Conservation (phyloP, 1,140 invertebrate genomes). For the Arion vulgaris region DNA sequence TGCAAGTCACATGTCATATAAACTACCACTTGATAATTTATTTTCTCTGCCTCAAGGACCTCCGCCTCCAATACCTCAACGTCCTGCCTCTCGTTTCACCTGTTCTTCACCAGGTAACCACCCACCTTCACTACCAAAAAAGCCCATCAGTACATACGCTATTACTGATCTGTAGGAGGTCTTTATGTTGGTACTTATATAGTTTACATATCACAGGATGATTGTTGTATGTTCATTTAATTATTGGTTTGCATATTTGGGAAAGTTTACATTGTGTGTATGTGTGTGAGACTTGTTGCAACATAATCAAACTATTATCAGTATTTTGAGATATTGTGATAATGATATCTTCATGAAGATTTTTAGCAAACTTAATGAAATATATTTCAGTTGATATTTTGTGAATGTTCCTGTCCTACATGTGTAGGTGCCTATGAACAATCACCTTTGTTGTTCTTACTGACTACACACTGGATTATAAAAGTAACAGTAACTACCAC, state of each 20-base stretch:
- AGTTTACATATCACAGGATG: neutral
- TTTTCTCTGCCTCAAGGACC: neutral
- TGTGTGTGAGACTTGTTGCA: neutral
- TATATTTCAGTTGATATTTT: no score
- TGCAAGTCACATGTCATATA: no score
- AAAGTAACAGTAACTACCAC: no score
- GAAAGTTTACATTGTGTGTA: neutral
- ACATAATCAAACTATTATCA: no score
- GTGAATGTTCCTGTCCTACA: no score
- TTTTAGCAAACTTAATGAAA: no score
- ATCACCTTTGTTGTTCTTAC: no score
- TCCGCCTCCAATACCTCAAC: conserved; percentile 28
- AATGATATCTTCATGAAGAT: no score
- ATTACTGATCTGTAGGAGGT: conserved; percentile 39
- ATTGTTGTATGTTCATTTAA: no score
- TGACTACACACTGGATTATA: no score
- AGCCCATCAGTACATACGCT: neutral
- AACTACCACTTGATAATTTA: neutral
- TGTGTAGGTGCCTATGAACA: no score
- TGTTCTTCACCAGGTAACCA: neutral
- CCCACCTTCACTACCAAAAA: neutral
- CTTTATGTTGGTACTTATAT: neutral
- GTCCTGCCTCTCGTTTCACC: conserved; percentile 12
- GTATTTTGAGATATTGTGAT: neutral
- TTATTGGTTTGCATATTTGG: no score